Evolutionary conservation across 2,888 invertebrate genomes (phyloP), one percentile per base, ranked within the genome.

Genomic region (Drosophila mulleri): DNA sequence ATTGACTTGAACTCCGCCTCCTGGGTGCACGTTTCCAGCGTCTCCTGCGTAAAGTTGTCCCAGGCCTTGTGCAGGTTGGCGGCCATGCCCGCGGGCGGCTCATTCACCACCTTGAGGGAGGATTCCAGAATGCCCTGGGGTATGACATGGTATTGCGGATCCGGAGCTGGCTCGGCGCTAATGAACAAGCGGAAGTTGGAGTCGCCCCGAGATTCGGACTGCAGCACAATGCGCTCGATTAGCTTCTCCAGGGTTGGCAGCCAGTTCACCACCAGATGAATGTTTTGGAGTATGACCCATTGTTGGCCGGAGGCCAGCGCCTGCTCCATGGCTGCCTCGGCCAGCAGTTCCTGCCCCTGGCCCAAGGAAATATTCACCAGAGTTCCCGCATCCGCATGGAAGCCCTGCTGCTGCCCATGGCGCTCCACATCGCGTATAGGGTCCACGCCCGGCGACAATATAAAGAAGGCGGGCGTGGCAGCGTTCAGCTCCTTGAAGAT

Each of bases 91-190:
- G 97, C 97, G 0, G 98, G 98, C 0, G 98, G 98, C 92, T 99
- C 98, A 90, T 98, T 98, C 3, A 98, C 98, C 71, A 99, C 98
- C 94, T 99, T 99, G 85, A 98, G 96, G 0, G 98, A 96, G 0
- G 98, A 96, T 92, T 99, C 98, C 52, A 99, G 93, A 82, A 99
- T 97, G 44, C 98, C 98, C 94, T 98, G 96, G 0, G 95, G 95
- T 72, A 96, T 95, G 8, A 95, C 94, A 80, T 95, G 95, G 75
- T 94, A 94, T 29, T 93, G 94, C 0, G 97, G 95, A 91, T 95
- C 95, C 0, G 95, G 93, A 0, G 96, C 96, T 0, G 98, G 97
- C 91, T 99, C 98, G 2, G 98, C 98, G 90, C 97, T 98, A 76
- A 99, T 94, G 90, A 96, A 98, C 59, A 99, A 93, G 64, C 96